Evolutionary conservation across 2,888 invertebrate species (phyloP), one percentile per base, ranked within the genome.

Genomic region (Pherbina coryleti): DNA sequence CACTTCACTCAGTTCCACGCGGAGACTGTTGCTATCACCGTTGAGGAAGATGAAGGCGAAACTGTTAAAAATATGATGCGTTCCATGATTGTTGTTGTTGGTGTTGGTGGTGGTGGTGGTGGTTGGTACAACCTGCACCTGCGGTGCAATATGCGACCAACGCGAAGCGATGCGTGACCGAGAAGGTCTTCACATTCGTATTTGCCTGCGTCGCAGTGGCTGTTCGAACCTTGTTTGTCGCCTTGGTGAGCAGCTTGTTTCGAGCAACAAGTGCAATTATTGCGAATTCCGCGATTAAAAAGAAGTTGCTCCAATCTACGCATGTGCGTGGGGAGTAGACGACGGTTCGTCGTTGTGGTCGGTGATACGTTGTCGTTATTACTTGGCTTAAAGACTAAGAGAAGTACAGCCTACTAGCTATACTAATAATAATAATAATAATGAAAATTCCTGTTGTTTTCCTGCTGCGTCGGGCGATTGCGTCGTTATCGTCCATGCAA

Each of bases 191-290:
- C 17, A 8, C 62, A 11, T 60, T 31, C 17, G 25, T 22, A 14
- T 28, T n/a, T 25, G 60, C 25, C 60, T 62, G 37, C 34, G 57
- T 72, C 72, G 60, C 64, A 34, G 75, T 67, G 75, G 74, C 67
- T 72, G 75, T 67, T 31, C 67, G 73, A 76, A 55, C 37, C 70
- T 79, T 72, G 75, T 75, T 75, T 75, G 75, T 75, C 75, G 73
- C 69, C 31, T 53, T 71, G 17, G 74, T 72, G 25, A 76, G 28
- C 67, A 75, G 78, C 79, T 79, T 76, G 79, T 81, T 79, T 66
- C 66, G 74, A 81, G 79, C 81, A 83, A 81, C 81, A 81, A 82
- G 81, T 82, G 81, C 79, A 83, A 81, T 81, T 82, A 81, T 80
- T 81, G 72, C 76, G 80, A 76, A 82, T 78, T 78, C 80, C 66